Percentiles rank a stretch among this genome's conserved stretches.
These are phyloP conservation scores for Porphyrio hochstetteri DNA, from an alignment of 2,113 vertebrate genomes.

Conservation along the genomic window DNA sequence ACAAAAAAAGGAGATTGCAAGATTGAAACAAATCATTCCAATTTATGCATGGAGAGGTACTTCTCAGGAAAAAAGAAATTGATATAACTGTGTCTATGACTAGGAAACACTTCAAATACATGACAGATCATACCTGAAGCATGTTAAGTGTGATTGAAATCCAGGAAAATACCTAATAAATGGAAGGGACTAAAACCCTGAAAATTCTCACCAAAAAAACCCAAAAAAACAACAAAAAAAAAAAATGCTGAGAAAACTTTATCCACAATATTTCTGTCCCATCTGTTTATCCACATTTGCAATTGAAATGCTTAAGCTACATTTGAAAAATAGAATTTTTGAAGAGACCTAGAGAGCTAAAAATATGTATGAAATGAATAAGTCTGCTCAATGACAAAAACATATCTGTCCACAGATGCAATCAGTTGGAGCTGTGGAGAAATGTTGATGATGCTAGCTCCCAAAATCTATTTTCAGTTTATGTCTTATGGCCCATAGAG, in stretches of 20 bases:
- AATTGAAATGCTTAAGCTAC: background rate
- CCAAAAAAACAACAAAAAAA: background rate
- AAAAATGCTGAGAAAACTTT: background rate
- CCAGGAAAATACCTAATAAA: background rate
- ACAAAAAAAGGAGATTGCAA: background rate
- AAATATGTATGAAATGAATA: background rate
- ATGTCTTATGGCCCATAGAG: background rate
- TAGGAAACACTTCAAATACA: background rate
- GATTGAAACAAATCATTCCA: background rate
- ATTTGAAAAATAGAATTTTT: background rate
- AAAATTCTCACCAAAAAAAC: background rate
- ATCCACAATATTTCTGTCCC: background rate
- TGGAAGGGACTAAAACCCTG: background rate
- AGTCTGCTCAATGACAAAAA: background rate
- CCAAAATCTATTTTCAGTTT: background rate
- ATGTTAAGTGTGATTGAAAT: background rate
- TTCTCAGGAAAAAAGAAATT: background rate
- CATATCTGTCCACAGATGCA: background rate
- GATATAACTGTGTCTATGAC: background rate
- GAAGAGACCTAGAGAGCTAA: background rate
- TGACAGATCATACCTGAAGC: background rate
- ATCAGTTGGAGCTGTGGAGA: background rate
- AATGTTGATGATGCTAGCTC: background rate
- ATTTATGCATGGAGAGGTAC: background rate
- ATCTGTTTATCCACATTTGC: background rate